A percentile compares a stretch with the other conserved stretches of the same genome.
Conservation (phyloP, 2,113 vertebrate species). For the Bufo gargarizans region DNA sequence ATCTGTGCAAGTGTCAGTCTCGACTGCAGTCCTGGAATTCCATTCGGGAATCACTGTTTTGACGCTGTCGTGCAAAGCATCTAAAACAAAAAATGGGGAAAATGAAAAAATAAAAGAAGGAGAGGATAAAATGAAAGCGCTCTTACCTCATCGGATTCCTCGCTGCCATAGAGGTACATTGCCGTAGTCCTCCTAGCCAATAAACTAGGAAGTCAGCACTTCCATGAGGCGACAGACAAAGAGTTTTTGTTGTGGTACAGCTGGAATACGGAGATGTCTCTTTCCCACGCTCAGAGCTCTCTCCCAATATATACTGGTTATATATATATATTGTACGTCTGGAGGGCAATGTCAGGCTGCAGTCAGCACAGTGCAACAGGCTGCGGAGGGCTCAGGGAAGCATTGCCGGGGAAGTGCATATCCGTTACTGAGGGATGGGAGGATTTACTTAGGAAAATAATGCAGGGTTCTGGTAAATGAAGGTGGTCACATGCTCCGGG, state of each 20-base stretch:
- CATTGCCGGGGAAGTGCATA: conserved; percentile 59
- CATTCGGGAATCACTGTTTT: neutral
- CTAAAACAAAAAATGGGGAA: too few species aligned
- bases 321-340: conserved; percentile 50
- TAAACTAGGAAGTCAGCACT: conserved; percentile 54
- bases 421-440: conserved; percentile 59
- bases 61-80: too few species aligned
- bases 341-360: conserved; percentile 50
- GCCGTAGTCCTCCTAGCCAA: conserved; percentile 51
- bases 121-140: neutral
- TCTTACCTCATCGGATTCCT: conserved; percentile 80
- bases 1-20: neutral
- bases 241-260: conserved; percentile 54
- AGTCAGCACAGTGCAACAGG: conserved; percentile 68
- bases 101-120: neutral
- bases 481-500: conserved; percentile 54
- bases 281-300: conserved; percentile 76
- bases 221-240: conserved; percentile 45
- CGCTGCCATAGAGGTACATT: conserved; percentile 78
- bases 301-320: conserved; percentile 66
- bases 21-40: neutral
- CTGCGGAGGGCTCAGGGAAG: conserved; percentile 64
- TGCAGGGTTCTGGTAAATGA: conserved; percentile 47
- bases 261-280: conserved; percentile 60
- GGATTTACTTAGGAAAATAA: conserved; percentile 34